Evolutionary conservation across 2,888 invertebrate species (phyloP).

Genomic region (Chirona hameri): DNA sequence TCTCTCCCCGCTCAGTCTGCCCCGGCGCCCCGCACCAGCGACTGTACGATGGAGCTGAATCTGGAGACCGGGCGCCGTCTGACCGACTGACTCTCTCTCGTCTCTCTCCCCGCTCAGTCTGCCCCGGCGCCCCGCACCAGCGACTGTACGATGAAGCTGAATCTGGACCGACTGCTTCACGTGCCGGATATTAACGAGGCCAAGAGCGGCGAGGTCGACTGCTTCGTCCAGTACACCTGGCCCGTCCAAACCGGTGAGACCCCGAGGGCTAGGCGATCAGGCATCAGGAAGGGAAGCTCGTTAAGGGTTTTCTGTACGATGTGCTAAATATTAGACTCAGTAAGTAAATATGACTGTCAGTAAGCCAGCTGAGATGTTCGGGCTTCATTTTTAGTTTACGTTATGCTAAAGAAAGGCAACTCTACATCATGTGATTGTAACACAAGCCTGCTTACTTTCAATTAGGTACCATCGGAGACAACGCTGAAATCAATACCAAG

Average conservation of each 20-base stretch:
- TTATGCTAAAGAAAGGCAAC: no score
- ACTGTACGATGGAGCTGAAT: neutral
- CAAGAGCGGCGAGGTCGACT: slow-evolving; percentile 23
- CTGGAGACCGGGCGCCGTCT: neutral
- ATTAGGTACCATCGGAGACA: no score
- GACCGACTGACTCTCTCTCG: no score
- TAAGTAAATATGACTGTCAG: no score
- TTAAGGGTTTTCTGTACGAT: no score
- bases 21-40: neutral
- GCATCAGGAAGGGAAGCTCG: no score
- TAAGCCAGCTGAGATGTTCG: no score
- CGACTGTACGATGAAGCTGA: neutral
- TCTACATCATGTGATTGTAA: no score
- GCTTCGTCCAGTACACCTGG: slow-evolving; percentile 13
- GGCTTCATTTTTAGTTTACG: no score
- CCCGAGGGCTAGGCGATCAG: neutral
- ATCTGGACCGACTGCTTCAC: slow-evolving; percentile 1
- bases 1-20: neutral
- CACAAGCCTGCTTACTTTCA: no score
- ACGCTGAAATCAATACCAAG: no score
- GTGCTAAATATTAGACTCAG: no score
- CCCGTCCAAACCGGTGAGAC: neutral
- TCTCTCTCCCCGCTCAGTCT: neutral
- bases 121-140: neutral
- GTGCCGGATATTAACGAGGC: slow-evolving; percentile 23